Evolutionary conservation across 2,113 vertebrate genomes (phyloP).

Genomic region (Corapipo altera): DNA sequence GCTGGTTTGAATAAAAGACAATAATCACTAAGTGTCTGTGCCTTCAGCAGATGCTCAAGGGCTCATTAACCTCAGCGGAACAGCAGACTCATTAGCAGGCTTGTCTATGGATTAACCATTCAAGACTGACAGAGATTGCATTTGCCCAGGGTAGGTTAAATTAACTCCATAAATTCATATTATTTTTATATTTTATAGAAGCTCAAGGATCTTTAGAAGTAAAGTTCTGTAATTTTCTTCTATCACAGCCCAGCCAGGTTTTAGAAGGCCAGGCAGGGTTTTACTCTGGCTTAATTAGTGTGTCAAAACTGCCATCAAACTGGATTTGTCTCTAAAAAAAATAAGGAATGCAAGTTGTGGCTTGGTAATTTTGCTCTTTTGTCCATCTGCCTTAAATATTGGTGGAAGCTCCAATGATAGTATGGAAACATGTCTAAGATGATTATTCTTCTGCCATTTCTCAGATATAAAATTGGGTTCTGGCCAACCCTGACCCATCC

Average conservation of each 20-base stretch:
- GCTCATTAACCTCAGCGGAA: slow-evolving; percentile 44
- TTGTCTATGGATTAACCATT: slow-evolving; percentile 34
- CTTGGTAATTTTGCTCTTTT: background rate
- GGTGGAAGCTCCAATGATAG: background rate
- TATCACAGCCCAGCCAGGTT: background rate
- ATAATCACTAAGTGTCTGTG: slow-evolving; percentile 36
- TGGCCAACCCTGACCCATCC: background rate
- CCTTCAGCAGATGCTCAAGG: slow-evolving; percentile 36
- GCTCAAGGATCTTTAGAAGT: background rate
- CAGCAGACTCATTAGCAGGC: slow-evolving; percentile 23
- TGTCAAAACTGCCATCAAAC: background rate
- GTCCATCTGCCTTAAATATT: background rate
- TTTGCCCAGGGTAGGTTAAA: background rate
- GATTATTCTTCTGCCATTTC: background rate
- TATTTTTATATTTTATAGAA: background rate
- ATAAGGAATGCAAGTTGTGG: background rate
- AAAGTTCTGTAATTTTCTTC: background rate
- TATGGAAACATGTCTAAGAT: background rate
- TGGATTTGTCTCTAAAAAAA: background rate
- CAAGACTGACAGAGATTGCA: background rate
- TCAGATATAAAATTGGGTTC: background rate
- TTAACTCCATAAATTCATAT: background rate
- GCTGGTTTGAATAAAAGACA: slow-evolving; percentile 32
- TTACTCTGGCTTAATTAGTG: background rate
- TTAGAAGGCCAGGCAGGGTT: background rate